Evolutionary conservation across 2,797 vertebrate genomes (phyloP).

Genomic region (Eleutherodactylus coqui): DNA sequence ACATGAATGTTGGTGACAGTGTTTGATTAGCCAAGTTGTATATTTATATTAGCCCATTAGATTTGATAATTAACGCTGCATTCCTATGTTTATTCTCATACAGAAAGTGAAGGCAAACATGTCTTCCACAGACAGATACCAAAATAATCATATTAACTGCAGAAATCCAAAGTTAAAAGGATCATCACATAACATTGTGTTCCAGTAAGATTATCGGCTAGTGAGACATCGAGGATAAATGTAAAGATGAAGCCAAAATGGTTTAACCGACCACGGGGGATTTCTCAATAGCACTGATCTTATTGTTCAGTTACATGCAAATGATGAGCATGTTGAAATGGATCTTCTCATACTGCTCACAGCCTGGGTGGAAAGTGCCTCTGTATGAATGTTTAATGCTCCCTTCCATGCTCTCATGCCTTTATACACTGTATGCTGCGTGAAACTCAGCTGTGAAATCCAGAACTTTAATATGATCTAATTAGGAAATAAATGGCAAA

Average conservation of each 20-base stretch:
- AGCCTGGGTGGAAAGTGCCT: constrained; percentile 53
- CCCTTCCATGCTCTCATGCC: constrained; percentile 33
- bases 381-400: constrained; percentile 61
- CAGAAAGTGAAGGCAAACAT: not conserved
- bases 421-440: constrained; percentile 33
- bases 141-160: constrained; percentile 33
- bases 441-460: constrained; percentile 24
- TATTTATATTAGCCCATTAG: not conserved
- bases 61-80: not conserved
- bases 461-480: constrained; percentile 23
- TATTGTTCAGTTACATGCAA: constrained; percentile 62
- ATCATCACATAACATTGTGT: not conserved
- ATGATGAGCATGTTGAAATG: constrained; percentile 61
- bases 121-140: not conserved
- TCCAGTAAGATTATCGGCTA: constrained; percentile 37
- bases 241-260: constrained; percentile 58
- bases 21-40: not conserved
- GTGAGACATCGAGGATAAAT: constrained; percentile 46
- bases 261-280: constrained; percentile 60
- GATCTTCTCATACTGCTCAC: constrained; percentile 46
- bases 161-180: constrained; percentile 35
- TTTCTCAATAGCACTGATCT: constrained; percentile 57
- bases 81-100: not conserved
- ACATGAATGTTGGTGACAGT: not conserved
- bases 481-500: constrained; percentile 5